Evolutionary conservation across 2,888 invertebrate genomes (phyloP), one percentile per base, ranked within the genome.

Genomic region (Xestia sexstrigata): DNA sequence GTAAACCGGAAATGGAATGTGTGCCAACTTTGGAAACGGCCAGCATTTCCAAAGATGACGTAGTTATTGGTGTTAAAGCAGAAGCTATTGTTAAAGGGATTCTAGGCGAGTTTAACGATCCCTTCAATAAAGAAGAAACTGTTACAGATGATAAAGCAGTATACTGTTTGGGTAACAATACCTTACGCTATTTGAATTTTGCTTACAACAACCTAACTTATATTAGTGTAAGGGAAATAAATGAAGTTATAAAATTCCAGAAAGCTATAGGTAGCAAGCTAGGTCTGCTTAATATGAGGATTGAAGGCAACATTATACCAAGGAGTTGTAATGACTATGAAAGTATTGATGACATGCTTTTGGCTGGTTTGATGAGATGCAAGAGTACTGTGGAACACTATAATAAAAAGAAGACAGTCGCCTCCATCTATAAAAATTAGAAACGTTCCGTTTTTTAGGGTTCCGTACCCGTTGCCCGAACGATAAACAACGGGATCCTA

Each of bases 121-220:
- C 95, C 0, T 95, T 90, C 55, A 81, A 72, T 30, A 49, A 76
- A 8, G 62, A 67, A 0, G 89, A 94, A 42, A 91, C 87, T 0
- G 63, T 80, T 3, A 26, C 70, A 0, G 90, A 82, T 77, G 86
- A 92, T 23, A 89, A 81, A 1, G 60, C 72, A 0, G 26, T 85
- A 0, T 92, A 91, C 70, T 93, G 93, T 60, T 72, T 80, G 1
- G 95, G 95, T 0, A 95, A 95, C 71, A 93, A 94, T 71, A 23
- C 79, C 0, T 71, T 95, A 17, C 84, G 87, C 30, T 93, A 91
- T 76, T 87, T 95, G 39, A 95, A 94, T 82, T 52, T 95, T 1
- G 90, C 94, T 0, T 95, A 92, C 76, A 95, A 95, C 63, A 87
- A 92, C 69, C 55, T 95, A 2, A 89, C 89, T 17, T 93, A 90